Evolutionary conservation across 2,797 vertebrate genomes (phyloP), one percentile per base, ranked within the genome.

Genomic region (Antennarius maculatus): DNA sequence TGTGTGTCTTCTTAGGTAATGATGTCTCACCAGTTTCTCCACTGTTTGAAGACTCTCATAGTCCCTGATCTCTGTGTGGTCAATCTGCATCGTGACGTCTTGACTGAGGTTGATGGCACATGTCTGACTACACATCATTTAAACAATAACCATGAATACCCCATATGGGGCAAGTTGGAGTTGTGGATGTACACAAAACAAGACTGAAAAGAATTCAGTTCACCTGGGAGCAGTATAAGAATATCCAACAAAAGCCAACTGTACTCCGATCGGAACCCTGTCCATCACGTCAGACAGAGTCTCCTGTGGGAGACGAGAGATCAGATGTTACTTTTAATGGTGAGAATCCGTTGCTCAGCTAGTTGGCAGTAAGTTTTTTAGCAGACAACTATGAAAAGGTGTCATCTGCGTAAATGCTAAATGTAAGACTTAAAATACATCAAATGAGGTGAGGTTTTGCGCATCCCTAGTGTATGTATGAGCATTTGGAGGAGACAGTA

Each of bases 221-320:
- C 54, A 93, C 93, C 91, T 92, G 54, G 89, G 89, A 28, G 91
- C 86, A 0, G 91, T 92, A 80, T 92, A 93, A n/a, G 93, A 91
- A 73, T 89, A 94, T 58, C 92, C 93, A 51, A 93, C 92, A 73
- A 94, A 94, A 63, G 93, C 92, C 72, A 94, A 66, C 70, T 94
- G 92, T 51, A 92, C 77, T 50, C 93, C 92, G 17, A 74, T 51
- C 15, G 83, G 91, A 27, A 83, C 85, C 54, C 69, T 78, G 54
- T 89, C 88, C 77, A 89, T 85, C 0, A 92, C 74, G 11, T 88
- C 89, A 69, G 84, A 79, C n/a, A 89, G 68, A 0, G 74, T 89
- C 73, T 90, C 89, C 91, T 93, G 76, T 42, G 77, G 43, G 58
- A 61, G 16, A 72, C 45, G 76, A 68, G 41, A 75, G 2, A 43